Percentiles rank a stretch among this genome's conserved stretches.
Evolutionary conservation across 2,888 invertebrate species (phyloP).

Genomic region (Oxyscelio sp.): DNA sequence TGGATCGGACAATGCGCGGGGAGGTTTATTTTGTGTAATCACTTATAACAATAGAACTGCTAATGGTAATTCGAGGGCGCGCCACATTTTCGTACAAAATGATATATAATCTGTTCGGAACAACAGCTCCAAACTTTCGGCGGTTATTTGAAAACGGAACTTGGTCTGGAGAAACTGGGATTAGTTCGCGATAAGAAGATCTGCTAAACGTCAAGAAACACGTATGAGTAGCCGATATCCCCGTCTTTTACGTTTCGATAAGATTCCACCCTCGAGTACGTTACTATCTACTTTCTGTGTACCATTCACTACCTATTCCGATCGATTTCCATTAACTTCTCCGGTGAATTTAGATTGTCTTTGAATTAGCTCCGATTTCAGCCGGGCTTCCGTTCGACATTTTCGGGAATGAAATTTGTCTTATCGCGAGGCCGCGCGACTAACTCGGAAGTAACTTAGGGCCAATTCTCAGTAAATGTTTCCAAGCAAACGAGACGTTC

Average conservation of each 20-base stretch:
- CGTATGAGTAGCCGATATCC: slow-evolving; percentile 54
- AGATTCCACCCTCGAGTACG: slow-evolving; percentile 31
- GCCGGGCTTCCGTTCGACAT: too few relatives aligned
- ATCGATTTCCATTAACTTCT: slow-evolving; percentile 52
- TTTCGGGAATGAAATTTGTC: too few relatives aligned
- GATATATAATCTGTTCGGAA: slow-evolving; percentile 50
- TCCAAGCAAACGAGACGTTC: too few relatives aligned
- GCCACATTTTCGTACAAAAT: slow-evolving; percentile 22
- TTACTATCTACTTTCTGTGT: slow-evolving; percentile 42
- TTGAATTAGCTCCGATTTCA: too few relatives aligned
- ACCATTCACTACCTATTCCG: slow-evolving; percentile 20
- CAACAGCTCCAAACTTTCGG: slow-evolving; percentile 39
- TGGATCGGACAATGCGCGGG: neutral
- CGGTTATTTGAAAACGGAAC: slow-evolving; percentile 29
- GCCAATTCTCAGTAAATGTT: too few relatives aligned
- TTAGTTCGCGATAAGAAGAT: slow-evolving; percentile 62
- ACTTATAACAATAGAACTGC: slow-evolving; percentile 14
- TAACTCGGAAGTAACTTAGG: too few relatives aligned
- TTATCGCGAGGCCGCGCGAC: too few relatives aligned
- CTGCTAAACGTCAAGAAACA: slow-evolving; percentile 60
- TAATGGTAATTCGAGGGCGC: slow-evolving; percentile 22
- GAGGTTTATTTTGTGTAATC: slow-evolving; percentile 5
- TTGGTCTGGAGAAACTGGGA: slow-evolving; percentile 34
- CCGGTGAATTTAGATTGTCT: too few relatives aligned
- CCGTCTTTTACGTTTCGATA: slow-evolving; percentile 45